Conservation (phyloP, 2,888 invertebrate species). For the Drosophila greeni region DNA sequence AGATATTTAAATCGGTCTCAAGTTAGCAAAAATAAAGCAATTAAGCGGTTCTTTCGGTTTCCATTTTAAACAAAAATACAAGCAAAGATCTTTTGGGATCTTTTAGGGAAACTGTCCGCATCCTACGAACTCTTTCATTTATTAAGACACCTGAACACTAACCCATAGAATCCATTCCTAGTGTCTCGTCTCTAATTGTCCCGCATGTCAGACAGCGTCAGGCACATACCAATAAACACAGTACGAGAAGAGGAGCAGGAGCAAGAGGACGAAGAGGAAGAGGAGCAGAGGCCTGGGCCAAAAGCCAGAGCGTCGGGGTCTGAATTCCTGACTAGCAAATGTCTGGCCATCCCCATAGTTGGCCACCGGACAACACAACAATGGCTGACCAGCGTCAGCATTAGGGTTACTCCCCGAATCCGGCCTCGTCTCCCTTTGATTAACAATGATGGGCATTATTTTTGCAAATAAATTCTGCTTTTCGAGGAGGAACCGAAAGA, state of each 20-base stretch:
- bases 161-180: neutral
- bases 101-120: neutral
- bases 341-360: constrained; percentile 35
- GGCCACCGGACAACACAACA: constrained; percentile 50
- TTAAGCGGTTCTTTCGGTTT: too few relatives aligned
- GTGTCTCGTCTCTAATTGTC: constrained; percentile 4
- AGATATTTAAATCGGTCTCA: too few relatives aligned
- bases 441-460: constrained; percentile 74
- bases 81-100: too few relatives aligned
- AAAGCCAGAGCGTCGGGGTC: constrained; percentile 35
- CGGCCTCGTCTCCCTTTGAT: constrained; percentile 53
- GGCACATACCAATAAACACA: constrained; percentile 52
- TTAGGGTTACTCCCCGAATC: constrained; percentile 21
- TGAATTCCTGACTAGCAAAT: constrained; percentile 51
- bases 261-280: neutral
- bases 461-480: constrained; percentile 63
- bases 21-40: too few relatives aligned
- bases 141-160: neutral
- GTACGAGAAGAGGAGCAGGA: neutral
- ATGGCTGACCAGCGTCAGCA: constrained; percentile 56
- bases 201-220: constrained; percentile 23
- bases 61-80: neutral
- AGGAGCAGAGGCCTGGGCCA: constrained; percentile 14
- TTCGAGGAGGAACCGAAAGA: neutral
- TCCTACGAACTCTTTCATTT: neutral